Conservation (phyloP, 2,113 vertebrate genomes). For the Psittacula cyanocephala region DNA sequence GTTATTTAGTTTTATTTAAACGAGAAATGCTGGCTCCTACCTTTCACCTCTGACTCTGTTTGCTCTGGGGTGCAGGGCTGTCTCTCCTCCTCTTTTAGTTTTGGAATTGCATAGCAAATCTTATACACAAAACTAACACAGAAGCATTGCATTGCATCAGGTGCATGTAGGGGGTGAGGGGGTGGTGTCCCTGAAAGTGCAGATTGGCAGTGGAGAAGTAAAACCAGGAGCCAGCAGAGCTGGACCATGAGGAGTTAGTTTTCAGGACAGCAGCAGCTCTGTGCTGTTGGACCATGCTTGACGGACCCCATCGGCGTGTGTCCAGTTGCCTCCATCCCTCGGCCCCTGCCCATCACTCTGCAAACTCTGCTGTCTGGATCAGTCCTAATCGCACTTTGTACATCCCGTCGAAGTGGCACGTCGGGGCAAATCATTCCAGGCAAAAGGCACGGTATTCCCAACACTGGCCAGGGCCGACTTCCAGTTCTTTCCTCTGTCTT, state of each 20-base stretch:
- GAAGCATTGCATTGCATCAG: conserved; percentile 42
- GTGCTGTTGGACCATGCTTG: background rate
- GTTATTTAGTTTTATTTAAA: conserved; percentile 16
- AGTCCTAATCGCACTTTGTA: conserved; percentile 44
- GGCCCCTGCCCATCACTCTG: background rate
- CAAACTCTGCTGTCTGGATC: conserved; percentile 17
- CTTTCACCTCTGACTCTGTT: conserved; percentile 57
- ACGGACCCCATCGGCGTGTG: background rate
- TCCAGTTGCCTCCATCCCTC: conserved; percentile 30
- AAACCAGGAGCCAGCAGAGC: background rate
- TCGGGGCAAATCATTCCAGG: conserved; percentile 12
- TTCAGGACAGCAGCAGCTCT: conserved; percentile 14
- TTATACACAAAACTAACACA: conserved; percentile 40
- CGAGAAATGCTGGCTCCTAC: conserved; percentile 62
- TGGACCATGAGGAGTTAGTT: conserved; percentile 22
- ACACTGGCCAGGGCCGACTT: background rate
- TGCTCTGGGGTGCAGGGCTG: conserved; percentile 32
- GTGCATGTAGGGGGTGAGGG: background rate
- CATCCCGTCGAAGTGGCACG: conserved; percentile 35
- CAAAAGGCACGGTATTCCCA: conserved; percentile 66
- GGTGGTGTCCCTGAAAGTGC: conserved; percentile 14
- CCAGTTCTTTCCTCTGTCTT: background rate
- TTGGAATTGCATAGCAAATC: conserved; percentile 68
- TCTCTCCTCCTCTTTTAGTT: conserved; percentile 48
- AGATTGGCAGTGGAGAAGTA: background rate